These are phyloP conservation scores for Tenodera sinensis DNA, from an alignment of 2,888 invertebrate species.

Conservation along the genomic window DNA sequence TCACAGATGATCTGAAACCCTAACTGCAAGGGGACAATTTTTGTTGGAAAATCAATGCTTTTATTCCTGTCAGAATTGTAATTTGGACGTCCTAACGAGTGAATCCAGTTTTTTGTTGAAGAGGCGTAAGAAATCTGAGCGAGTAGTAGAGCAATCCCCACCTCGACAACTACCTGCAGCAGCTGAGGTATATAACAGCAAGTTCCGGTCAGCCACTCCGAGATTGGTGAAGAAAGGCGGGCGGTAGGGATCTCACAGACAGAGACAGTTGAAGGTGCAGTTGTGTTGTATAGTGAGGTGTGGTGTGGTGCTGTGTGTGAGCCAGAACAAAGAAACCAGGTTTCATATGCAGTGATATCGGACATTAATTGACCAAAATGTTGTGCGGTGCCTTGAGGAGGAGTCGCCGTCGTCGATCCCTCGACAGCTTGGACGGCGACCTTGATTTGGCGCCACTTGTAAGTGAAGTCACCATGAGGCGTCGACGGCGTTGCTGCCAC, in stretches of 20 bases:
- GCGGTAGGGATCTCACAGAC: too few species aligned
- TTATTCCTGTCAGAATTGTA: too few species aligned
- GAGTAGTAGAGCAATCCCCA: background rate
- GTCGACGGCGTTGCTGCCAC: background rate
- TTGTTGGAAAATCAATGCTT: too few species aligned
- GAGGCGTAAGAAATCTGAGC: background rate
- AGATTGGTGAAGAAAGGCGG: background rate
- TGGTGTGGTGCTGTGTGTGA: background rate
- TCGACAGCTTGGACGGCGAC: conserved; percentile 14
- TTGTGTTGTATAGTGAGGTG: background rate
- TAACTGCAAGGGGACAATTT: too few species aligned
- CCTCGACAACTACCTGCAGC: background rate
- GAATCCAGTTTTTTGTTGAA: background rate
- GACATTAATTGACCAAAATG: background rate
- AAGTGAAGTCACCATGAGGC: background rate
- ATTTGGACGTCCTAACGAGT: too few species aligned
- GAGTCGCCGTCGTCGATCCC: background rate
- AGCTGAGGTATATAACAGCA: background rate
- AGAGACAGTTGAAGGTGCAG: background rate
- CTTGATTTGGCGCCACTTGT: conserved; percentile 3
- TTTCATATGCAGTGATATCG: background rate
- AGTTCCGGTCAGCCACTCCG: background rate
- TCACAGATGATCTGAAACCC: too few species aligned
- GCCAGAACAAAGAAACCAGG: background rate
- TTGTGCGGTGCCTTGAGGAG: conserved; percentile 15